Evolutionary conservation across 2,888 invertebrate species (phyloP).

Genomic region (Hirtodrosophila alboralis): DNA sequence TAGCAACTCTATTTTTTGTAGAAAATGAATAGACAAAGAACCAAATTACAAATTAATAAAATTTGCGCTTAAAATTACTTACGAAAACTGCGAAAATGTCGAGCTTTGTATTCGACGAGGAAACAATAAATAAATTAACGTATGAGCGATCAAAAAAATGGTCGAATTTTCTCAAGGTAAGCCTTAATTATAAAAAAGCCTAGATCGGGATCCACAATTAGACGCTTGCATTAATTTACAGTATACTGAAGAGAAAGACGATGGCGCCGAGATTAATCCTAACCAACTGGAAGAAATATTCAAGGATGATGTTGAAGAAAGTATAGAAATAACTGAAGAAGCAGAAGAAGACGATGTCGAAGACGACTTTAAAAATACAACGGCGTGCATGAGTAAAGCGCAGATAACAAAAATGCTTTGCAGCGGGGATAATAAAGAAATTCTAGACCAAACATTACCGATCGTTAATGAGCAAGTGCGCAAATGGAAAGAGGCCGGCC

Average conservation of each 20-base stretch:
- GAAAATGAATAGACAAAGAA: no score
- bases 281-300: slow-evolving; percentile 37
- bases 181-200: neutral
- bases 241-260: slow-evolving; percentile 28
- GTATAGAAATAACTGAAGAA: slow-evolving; percentile 5
- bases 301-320: slow-evolving; percentile 24
- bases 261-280: slow-evolving; percentile 28
- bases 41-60: no score
- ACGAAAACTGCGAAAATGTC: slow-evolving; percentile 37
- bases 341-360: slow-evolving; percentile 43
- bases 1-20: no score
- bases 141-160: slow-evolving; percentile 80
- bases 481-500: slow-evolving; percentile 75
- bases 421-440: slow-evolving; percentile 46
- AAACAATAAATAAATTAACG: slow-evolving; percentile 58
- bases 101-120: slow-evolving; percentile 41
- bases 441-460: slow-evolving; percentile 78
- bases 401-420: slow-evolving; percentile 56
- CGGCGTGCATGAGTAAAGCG: slow-evolving; percentile 41
- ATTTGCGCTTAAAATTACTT: slow-evolving; percentile 1
- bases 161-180: slow-evolving; percentile 71
- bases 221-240: slow-evolving; percentile 8
- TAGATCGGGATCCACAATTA: neutral
- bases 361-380: slow-evolving; percentile 47
- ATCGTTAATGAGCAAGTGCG: slow-evolving; percentile 75